Conservation (phyloP, 1,140 invertebrate genomes). For the Calephelis virginiensis region DNA sequence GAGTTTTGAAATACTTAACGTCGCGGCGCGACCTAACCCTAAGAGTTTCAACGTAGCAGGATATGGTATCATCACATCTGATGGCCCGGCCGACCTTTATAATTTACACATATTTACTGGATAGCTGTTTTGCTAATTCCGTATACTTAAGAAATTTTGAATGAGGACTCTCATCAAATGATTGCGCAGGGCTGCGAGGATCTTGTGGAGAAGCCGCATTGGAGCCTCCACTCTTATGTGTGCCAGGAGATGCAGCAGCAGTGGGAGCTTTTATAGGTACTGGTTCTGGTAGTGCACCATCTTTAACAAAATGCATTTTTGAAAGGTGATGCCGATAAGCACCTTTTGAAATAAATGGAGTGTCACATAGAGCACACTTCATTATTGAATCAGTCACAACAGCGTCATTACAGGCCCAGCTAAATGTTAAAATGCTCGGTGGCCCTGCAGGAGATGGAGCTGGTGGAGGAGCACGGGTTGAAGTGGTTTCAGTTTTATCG, state of each 20-base stretch:
- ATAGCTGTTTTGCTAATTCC: conserved; percentile 96
- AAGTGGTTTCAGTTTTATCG: conserved; percentile 93
- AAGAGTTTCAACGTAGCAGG: conserved; percentile 72
- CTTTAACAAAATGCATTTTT: conserved; percentile 98
- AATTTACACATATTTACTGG: conserved; percentile 93
- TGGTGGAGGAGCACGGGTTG: conserved; percentile 63
- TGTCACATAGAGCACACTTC: conserved; percentile 98
- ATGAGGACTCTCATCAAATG: conserved; percentile 94
- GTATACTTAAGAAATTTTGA: conserved; percentile 98
- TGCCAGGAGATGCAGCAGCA: conserved; percentile 58
- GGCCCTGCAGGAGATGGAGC: conserved; percentile 81
- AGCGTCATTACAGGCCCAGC: conserved; percentile 95
- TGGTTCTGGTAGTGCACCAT: conserved; percentile 88
- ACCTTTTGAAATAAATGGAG: conserved; percentile 96
- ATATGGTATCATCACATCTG: conserved; percentile 79
- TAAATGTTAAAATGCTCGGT: conserved; percentile 92
- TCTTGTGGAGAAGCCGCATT: conserved; percentile 78
- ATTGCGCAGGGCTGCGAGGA: conserved; percentile 78
- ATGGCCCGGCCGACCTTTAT: conserved; percentile 44
- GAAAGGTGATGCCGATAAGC: conserved; percentile 97
- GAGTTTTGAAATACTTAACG: conserved; percentile 77
- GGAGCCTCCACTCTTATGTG: conserved; percentile 73
- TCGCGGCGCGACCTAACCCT: conserved; percentile 70
- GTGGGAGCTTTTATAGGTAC: conserved; percentile 79
- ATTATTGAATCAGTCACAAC: conserved; percentile 93